phyloP scores from a whole-genome alignment of 2,797 vertebrate species.

The Coluber constrictor region DNA sequence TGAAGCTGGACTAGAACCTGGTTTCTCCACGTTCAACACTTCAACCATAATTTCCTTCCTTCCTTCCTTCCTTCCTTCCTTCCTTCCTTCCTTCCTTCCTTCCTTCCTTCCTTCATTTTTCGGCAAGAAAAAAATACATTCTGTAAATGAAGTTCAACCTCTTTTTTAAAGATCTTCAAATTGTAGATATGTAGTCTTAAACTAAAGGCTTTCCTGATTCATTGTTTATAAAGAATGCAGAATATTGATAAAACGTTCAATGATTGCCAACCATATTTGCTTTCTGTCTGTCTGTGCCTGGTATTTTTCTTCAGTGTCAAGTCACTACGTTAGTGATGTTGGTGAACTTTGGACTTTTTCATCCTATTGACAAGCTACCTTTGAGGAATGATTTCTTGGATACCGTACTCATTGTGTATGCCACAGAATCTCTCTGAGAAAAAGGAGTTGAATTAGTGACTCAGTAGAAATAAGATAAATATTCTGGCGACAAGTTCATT shows the following conservation, averaged over 20 bases:
- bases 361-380: constrained; percentile 30
- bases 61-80: neutral
- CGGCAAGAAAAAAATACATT: neutral
- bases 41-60: neutral
- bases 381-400: constrained; percentile 32
- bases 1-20: neutral
- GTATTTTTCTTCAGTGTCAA: constrained; percentile 22
- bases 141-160: neutral
- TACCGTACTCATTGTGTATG: constrained; percentile 7
- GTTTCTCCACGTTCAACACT: neutral
- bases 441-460: constrained; percentile 39
- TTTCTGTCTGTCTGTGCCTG: neutral
- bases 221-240: neutral
- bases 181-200: neutral
- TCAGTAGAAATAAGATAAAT: constrained; percentile 26
- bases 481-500: neutral
- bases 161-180: neutral
- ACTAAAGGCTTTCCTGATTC: neutral
- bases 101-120: neutral
- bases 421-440: constrained; percentile 26
- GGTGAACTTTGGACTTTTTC: constrained; percentile 17
- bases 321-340: constrained; percentile 1
- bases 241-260: neutral
- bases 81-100: neutral
- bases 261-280: neutral